Percentiles rank a stretch among this genome's conserved stretches.
These are phyloP conservation scores for Thereva unica DNA, from an alignment of 2,888 invertebrate genomes.

Conservation along the genomic window DNA sequence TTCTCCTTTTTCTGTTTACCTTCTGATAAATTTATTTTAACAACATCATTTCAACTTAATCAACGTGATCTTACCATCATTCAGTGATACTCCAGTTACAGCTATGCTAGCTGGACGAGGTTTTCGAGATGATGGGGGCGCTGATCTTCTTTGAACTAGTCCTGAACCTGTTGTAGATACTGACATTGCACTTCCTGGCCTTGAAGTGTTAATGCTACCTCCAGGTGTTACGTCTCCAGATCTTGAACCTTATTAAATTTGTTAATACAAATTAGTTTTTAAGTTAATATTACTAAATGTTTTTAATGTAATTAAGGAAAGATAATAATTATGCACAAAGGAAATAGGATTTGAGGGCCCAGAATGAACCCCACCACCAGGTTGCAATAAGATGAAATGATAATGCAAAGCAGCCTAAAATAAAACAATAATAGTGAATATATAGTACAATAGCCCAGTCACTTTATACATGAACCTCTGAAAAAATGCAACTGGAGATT, in stretches of 20 bases:
- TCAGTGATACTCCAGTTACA: conserved; percentile 75
- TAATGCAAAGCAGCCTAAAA: conserved; percentile 18
- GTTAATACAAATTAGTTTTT: conserved; percentile 1
- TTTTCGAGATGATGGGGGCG: conserved; percentile 66
- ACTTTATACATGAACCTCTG: no score
- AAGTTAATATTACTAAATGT: background rate
- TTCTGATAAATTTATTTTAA: conserved; percentile 40
- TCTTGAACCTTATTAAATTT: conserved; percentile 63
- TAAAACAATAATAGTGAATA: conserved; percentile 9
- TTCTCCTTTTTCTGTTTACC: conserved; percentile 57
- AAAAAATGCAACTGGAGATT: no score
- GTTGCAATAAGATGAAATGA: conserved; percentile 15
- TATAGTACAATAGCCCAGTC: no score
- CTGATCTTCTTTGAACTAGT: conserved; percentile 65
- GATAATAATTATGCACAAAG: background rate
- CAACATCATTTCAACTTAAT: conserved; percentile 44
- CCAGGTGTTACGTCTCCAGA: conserved; percentile 76
- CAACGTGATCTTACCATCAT: conserved; percentile 55
- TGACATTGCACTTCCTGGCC: conserved; percentile 87
- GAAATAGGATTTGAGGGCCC: conserved; percentile 24
- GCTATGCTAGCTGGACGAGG: conserved; percentile 83
- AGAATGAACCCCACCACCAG: conserved; percentile 37
- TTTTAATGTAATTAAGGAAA: background rate
- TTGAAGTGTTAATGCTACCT: conserved; percentile 67
- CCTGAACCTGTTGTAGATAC: conserved; percentile 68